Conservation (phyloP, 2,113 vertebrate genomes). For the Strigops habroptila region DNA sequence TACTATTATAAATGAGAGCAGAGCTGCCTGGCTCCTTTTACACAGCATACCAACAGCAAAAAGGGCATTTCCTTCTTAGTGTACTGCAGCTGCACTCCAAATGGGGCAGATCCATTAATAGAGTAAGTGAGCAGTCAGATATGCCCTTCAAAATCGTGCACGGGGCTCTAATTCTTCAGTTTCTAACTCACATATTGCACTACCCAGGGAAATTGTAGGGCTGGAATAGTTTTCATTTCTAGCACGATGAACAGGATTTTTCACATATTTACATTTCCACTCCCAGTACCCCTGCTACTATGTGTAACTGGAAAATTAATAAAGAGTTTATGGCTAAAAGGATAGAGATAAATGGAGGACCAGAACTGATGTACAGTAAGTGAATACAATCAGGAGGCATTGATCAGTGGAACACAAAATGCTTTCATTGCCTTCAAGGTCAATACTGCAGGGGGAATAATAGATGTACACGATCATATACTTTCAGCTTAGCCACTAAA, state of each 20-base stretch:
- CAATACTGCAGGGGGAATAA: constrained; percentile 44
- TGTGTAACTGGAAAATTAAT: background rate
- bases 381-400: constrained; percentile 40
- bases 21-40: background rate
- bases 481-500: background rate
- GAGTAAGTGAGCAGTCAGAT: constrained; percentile 29
- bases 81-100: background rate
- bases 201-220: background rate
- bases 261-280: background rate
- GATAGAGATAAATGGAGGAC: background rate
- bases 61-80: background rate
- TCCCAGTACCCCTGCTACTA: background rate
- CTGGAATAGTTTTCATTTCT: background rate
- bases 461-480: background rate
- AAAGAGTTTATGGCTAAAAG: background rate
- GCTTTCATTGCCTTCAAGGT: constrained; percentile 52
- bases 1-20: background rate
- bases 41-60: background rate
- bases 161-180: background rate
- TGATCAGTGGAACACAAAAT: constrained; percentile 68
- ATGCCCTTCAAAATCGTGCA: constrained; percentile 37
- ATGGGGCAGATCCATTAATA: constrained; percentile 20
- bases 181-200: background rate
- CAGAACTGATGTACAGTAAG: background rate
- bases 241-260: background rate